Evolutionary conservation across 2,113 vertebrate species (phyloP), one percentile per base, ranked within the genome.

Genomic region (Tachysurus fulvidraco): DNA sequence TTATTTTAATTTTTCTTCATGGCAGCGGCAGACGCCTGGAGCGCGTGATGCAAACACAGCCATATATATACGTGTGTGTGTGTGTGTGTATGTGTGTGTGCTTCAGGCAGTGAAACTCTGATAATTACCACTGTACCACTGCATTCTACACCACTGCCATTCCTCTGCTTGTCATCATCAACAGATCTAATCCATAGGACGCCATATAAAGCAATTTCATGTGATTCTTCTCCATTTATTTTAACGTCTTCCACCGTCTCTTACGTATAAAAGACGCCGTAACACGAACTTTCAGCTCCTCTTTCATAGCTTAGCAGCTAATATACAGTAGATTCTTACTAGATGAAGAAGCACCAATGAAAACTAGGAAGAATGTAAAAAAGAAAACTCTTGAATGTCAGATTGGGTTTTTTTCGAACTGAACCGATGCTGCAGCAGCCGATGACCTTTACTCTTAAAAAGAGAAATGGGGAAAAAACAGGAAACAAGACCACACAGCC

Each of bases 1-100:
- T 91, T 85, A 59, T 84, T 89, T 92, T 88, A 93, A 91, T n/a
- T 60, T 62, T 88, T 89, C 89, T 46, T 65, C 59, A 28, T 59
- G 85, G 85, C 83, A 87, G 67, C 21, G n/a, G 87, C 87, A 50
- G 86, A 89, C 80, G 89, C 86, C 87, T 86, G 82, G 89, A 90
- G 92, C 88, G 16, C 64, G 89, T 90, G 77, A 90, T 89, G 88
- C 88, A 89, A 87, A 89, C 84, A 85, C 89, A 23, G 30, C 5
- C 46, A 9, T 50, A 50, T 50, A 46, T 46, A 50, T 50, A 50
- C 76, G 36, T 16, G n/a, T 83, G 50, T 86, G 62, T 82, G 65
- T 65, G 64, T 69, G 80, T 19, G 19, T 79, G 36, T 9, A 28
- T 46, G 46, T 73, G 78, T 46, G 16, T 55, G 36, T n/a, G 76